Evolutionary conservation across 2,888 invertebrate species (phyloP), one percentile per base, ranked within the genome.

Genomic region (Sphaerophoria rueppellii): DNA sequence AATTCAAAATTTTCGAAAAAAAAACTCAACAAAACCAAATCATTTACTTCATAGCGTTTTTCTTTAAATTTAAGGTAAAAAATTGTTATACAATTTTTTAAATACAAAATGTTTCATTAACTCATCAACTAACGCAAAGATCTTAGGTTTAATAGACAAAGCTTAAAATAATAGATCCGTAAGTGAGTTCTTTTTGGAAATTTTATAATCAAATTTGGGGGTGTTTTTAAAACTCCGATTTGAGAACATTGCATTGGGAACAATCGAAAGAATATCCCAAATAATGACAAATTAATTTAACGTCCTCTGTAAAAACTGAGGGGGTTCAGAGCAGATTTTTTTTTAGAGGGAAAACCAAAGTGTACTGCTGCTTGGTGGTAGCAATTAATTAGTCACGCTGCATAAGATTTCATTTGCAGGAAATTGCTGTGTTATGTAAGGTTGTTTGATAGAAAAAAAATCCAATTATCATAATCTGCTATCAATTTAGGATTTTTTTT

Each of bases 251-350:
- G n/a, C n/a, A 77, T 81, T 76, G 35, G 81, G 72, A 85, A 77
- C 77, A 80, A 63, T 69, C 73, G 58, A 72, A 81, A 65, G 73
- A 81, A 81, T 85, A 85, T 81, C 76, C 85, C 61, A 63, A 77
- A 80, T 81, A 81, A 85, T 81, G 85, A 85, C 85, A 85, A 85
- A 81, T 77, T 85, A 85, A 85, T 85, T 85, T 81, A 76, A 77
- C 77, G 85, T 73, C 85, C 76, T 77, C 50, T 43, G 24, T 60
- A 70, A 81, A 81, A 85, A 73, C 37, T 14, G 52, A 69, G 63
- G 70, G 78, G 63, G 58, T 50, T 37, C 24, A 2, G 61, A 72
- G 46, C 58, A 35, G 70, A 46, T 46, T 63, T 61, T 16, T 40
- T 48, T 69, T 57, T 34, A n/a, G n/a, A 16, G 37, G 52, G 48